Conservation (phyloP, 1,140 invertebrate genomes). For the Parasteatoda tepidariorum region DNA sequence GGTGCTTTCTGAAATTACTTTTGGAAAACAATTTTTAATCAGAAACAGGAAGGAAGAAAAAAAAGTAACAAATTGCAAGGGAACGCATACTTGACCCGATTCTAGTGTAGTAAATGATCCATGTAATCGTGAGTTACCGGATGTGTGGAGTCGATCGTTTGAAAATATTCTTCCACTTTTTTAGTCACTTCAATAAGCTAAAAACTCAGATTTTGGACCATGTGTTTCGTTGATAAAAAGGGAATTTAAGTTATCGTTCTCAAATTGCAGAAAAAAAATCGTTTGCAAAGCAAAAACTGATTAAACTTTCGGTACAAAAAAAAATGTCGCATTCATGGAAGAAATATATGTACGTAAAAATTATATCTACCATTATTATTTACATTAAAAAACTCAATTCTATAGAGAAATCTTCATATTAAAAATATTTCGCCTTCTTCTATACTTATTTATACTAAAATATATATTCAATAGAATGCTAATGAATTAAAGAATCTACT, state of each 20-base stretch:
- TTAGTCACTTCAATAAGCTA: neutral
- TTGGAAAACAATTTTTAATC: conserved; percentile 23
- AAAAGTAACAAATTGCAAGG: conserved; percentile 16
- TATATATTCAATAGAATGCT: no score
- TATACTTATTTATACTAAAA: no score
- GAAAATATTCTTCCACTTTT: conserved; percentile 24
- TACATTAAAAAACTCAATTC: no score
- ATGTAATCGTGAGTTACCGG: conserved; percentile 34
- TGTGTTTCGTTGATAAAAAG: conserved; percentile 30
- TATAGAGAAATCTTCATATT: no score
- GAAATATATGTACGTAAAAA: no score
- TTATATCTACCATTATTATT: no score
- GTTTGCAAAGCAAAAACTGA: neutral
- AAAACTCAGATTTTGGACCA: neutral
- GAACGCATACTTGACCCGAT: conserved; percentile 23
- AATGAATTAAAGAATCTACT: no score
- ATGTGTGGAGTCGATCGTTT: conserved; percentile 19
- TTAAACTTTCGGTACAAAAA: conserved; percentile 1
- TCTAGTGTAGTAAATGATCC: conserved; percentile 24
- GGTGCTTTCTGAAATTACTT: neutral
- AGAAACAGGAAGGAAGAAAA: neutral
- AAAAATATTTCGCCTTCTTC: no score
- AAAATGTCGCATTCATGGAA: no score
- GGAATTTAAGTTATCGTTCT: conserved; percentile 2
- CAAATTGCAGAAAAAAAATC: neutral